Base-by-base conservation (phyloP, 1,140 invertebrate species). In the Scaptodrosophila lebanonensis region DNA sequence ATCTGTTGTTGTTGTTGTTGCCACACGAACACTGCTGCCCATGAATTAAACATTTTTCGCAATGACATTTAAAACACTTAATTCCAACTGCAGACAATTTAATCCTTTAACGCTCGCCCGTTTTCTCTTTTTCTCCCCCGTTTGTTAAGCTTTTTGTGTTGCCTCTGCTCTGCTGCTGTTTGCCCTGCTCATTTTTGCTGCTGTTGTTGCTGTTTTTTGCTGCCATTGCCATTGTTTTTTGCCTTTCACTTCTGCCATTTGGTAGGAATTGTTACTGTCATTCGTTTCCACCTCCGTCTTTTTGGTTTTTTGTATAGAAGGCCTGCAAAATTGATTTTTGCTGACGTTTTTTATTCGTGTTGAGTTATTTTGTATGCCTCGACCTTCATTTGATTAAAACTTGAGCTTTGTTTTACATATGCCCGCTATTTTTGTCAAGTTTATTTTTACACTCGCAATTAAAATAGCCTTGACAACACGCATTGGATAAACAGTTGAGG, bases 21-120 rank as follows among this genome's bases (percentile, higher is more conserved):
- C 22, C 22, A n/a, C n/a, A 8, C 22, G n/a, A n/a, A n/a, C n/a
- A 25, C 22, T 25, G 22, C 27, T 50, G 57, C 45, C 50, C 56
- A 63, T 82, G 75, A 79, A 79, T 79, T 79, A 79, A 79, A 82
- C 75, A 82, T 68, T n/a, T n/a, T n/a, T 82, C 67, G 69, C 64
- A 72, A 66, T 82, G 73, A 79, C 73, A 79, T 79, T 79, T 79
- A 79, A 79, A 79, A 79, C 73, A 79, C 73, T 79, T 79, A 79
- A 79, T 79, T 68, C 77, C 73, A 79, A 69, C 51, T 69, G 52
- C 75, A 79, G 73, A 79, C 73, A 79, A 69, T 79, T 79, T 79
- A 79, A 79, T 79, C 75, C 66, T 73, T 79, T 73, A 79, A 82
- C 69, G 65, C 69, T 79, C 56, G n/a, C n/a, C n/a, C n/a, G n/a